Percentiles rank a stretch among this genome's conserved stretches.
These are phyloP conservation scores for Merops nubicus DNA, from an alignment of 2,113 vertebrate genomes.

Conservation along the genomic window DNA sequence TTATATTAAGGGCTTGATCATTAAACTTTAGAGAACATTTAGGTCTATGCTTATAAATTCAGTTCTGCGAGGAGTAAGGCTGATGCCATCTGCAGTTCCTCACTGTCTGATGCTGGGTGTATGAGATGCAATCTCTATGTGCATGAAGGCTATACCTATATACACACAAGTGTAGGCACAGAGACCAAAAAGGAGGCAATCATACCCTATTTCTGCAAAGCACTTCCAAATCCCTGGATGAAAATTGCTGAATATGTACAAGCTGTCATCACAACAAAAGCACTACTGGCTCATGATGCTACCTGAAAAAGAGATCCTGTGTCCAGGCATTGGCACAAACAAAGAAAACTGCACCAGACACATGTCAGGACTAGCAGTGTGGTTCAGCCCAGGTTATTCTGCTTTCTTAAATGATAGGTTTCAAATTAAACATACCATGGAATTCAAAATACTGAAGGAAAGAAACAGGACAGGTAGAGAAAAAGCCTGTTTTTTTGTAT, in stretches of 20 bases:
- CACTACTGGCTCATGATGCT: neutral
- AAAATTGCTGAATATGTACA: neutral
- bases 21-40: neutral
- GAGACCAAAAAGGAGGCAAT: neutral
- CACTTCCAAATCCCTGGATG: neutral
- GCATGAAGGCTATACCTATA: neutral
- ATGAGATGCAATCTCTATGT: neutral
- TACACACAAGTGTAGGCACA: neutral
- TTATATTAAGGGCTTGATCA: neutral
- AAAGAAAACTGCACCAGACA: neutral
- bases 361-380: neutral
- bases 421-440: neutral
- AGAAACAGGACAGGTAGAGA: neutral
- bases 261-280: neutral
- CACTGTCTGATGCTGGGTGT: neutral
- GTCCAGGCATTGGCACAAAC: neutral
- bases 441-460: neutral
- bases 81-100: neutral
- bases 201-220: neutral
- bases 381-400: neutral
- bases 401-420: neutral
- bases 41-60: neutral
- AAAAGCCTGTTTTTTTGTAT: neutral
- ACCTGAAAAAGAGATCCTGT: neutral
- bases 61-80: neutral